Evolutionary conservation across 2,797 vertebrate species (phyloP).

Genomic region (Microcaecilia unicolor): DNA sequence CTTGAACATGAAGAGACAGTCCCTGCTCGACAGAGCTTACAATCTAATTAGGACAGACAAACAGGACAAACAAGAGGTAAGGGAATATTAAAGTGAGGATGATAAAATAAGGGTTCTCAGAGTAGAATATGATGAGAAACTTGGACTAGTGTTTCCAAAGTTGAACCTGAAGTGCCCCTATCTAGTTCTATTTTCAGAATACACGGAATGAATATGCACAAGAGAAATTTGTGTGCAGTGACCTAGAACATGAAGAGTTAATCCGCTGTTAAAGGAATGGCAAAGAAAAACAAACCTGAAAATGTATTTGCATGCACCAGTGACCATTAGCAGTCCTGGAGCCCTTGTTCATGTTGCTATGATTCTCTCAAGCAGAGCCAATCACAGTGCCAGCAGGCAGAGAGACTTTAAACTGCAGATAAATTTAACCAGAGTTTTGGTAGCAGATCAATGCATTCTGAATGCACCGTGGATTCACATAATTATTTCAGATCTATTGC

Average conservation of each 20-base stretch:
- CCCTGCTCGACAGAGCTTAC: too few relatives aligned
- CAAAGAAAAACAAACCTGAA: not conserved
- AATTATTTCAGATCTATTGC: constrained; percentile 23
- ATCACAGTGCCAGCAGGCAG: constrained; percentile 8
- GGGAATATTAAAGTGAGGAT: too few relatives aligned
- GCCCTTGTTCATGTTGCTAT: constrained; percentile 23
- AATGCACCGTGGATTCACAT: constrained; percentile 13
- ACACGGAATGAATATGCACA: too few relatives aligned
- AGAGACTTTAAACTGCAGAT: constrained; percentile 2
- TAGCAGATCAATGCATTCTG: constrained; percentile 17
- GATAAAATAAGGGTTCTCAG: too few relatives aligned
- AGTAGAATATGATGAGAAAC: too few relatives aligned
- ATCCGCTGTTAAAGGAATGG: not conserved
- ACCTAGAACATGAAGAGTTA: not conserved
- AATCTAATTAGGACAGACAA: too few relatives aligned
- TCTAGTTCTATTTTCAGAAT: too few relatives aligned
- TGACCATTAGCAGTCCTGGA: constrained; percentile 5
- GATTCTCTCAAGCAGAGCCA: constrained; percentile 19
- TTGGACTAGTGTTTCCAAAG: too few relatives aligned
- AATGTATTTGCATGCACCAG: constrained; percentile 1
- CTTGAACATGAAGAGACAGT: too few relatives aligned
- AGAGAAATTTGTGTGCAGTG: too few relatives aligned
- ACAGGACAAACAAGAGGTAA: too few relatives aligned
- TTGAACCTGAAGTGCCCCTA: too few relatives aligned
- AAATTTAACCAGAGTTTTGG: constrained; percentile 8